A percentile compares a stretch with the other conserved stretches of the same genome.
These are phyloP conservation scores for Aselliscus stoliczkanus DNA, from an alignment of 2,797 vertebrate species.

Conservation along the genomic window DNA sequence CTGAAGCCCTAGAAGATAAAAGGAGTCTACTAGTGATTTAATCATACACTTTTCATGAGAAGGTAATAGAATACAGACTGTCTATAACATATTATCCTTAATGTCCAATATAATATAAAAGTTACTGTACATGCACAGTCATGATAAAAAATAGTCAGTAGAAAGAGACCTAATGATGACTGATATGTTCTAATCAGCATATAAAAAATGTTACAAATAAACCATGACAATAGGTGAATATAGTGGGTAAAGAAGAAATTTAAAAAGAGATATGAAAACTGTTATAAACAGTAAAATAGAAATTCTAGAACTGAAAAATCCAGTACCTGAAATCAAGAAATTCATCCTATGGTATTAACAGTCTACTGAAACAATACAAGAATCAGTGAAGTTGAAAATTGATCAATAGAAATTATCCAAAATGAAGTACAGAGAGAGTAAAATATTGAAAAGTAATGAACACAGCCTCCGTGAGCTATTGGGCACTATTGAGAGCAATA, in stretches of 20 bases:
- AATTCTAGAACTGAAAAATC: not conserved
- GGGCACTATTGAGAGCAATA: not conserved
- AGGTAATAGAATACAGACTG: not conserved
- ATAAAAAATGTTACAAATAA: not conserved
- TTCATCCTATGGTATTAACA: not conserved
- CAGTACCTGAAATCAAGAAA: not conserved
- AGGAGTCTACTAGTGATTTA: not conserved
- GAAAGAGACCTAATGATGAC: not conserved
- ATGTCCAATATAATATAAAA: not conserved
- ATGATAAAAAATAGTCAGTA: not conserved
- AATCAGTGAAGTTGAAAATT: not conserved
- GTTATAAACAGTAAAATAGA: not conserved
- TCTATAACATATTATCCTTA: not conserved
- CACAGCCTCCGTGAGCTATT: not conserved
- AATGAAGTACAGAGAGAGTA: not conserved
- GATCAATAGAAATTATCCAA: not conserved
- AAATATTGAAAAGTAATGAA: not conserved
- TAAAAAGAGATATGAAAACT: not conserved
- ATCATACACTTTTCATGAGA: not conserved
- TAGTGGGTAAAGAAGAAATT: not conserved
- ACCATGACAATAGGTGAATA: not conserved
- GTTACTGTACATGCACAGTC: not conserved
- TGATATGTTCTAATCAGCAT: not conserved
- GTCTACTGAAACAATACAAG: not conserved
- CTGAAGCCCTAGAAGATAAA: not conserved